These are phyloP conservation scores for Hippocampus barbouri DNA, from an alignment of 2,113 vertebrate species.

Conservation along the genomic window DNA sequence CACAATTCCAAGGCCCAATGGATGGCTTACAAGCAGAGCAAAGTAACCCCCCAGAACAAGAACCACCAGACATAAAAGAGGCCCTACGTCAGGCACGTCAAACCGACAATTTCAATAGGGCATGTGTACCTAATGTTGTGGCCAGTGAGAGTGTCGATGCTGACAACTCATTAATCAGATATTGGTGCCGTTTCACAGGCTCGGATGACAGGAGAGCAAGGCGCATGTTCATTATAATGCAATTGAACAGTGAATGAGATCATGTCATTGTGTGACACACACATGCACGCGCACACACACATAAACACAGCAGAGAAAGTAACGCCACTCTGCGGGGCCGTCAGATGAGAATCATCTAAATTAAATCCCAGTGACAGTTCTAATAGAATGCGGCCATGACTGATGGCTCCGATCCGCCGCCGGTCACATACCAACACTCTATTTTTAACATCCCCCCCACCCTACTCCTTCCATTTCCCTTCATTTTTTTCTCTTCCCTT, in stretches of 20 bases:
- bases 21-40: background rate
- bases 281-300: background rate
- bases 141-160: background rate
- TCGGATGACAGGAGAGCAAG: background rate
- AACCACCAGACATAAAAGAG: background rate
- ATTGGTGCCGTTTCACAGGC: background rate
- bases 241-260: background rate
- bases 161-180: slow-evolving; percentile 10
- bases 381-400: slow-evolving; percentile 66
- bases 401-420: slow-evolving; percentile 64
- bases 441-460: slow-evolving; percentile 53
- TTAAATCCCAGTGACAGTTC: slow-evolving; percentile 72
- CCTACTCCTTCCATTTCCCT: slow-evolving; percentile 19
- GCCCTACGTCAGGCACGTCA: background rate
- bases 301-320: slow-evolving; percentile 49
- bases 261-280: background rate
- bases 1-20: too few species aligned
- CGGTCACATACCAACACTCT: slow-evolving; percentile 57
- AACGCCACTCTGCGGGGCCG: slow-evolving; percentile 61
- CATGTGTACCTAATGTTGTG: background rate
- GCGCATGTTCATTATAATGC: background rate
- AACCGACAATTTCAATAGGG: background rate
- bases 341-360: slow-evolving; percentile 76
- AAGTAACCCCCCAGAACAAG: background rate
- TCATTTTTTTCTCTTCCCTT: slow-evolving; percentile 12